Evolutionary conservation across 2,888 invertebrate species (phyloP).

Genomic region (Andrena marginata): DNA sequence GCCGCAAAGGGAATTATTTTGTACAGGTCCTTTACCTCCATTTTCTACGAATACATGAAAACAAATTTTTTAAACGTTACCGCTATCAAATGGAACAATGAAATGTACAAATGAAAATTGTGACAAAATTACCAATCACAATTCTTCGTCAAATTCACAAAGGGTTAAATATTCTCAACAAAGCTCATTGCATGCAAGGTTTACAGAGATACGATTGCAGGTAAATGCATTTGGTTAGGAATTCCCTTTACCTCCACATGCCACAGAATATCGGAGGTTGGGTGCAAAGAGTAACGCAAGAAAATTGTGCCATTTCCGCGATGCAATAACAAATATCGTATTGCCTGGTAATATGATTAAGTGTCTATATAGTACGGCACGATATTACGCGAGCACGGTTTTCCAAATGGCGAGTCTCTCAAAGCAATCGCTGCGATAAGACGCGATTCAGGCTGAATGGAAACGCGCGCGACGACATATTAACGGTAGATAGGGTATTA

Average conservation of each 20-base stretch:
- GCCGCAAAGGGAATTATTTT: no score
- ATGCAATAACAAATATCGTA: neutral
- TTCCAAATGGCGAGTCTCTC: neutral
- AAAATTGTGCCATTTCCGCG: neutral
- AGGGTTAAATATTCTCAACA: neutral
- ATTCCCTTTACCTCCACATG: neutral
- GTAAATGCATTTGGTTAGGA: neutral
- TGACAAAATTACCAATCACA: neutral
- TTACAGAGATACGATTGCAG: neutral
- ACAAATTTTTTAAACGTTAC: no score
- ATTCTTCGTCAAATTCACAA: neutral
- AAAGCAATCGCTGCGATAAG: slow-evolving; percentile 17
- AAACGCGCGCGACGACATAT: slow-evolving; percentile 30
- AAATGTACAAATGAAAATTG: no score
- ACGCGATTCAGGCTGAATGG: slow-evolving; percentile 13
- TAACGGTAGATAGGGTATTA: slow-evolving; percentile 41
- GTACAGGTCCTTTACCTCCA: no score
- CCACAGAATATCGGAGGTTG: neutral
- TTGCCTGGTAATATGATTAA: slow-evolving; percentile 10
- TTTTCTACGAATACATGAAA: no score
- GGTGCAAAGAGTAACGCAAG: neutral
- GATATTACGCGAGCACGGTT: neutral
- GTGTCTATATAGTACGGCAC: slow-evolving; percentile 6
- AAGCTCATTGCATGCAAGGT: neutral
- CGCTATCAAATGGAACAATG: no score